A percentile compares a stretch with the other conserved stretches of the same genome.
Evolutionary conservation across 2,888 invertebrate species (phyloP).

Genomic region (Ditula angustiorana): DNA sequence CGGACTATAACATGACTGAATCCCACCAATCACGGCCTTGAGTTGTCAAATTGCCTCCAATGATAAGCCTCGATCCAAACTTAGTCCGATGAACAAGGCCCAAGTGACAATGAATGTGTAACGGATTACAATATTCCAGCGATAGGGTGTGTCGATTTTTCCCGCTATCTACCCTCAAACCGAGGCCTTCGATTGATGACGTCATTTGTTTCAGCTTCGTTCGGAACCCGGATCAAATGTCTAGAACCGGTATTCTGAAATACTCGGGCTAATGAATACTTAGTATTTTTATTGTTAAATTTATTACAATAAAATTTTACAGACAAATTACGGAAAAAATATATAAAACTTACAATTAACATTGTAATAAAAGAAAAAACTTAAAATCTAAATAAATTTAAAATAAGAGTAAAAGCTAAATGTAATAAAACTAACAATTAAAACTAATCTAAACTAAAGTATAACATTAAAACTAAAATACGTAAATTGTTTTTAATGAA

Average conservation of each 20-base stretch:
- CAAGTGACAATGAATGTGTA: background rate
- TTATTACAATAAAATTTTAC: too few relatives aligned
- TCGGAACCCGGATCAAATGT: background rate
- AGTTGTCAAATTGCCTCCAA: background rate
- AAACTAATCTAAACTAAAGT: too few relatives aligned
- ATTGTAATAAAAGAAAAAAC: too few relatives aligned
- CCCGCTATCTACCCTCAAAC: constrained; percentile 16
- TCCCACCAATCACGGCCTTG: background rate
- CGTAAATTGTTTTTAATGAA: too few relatives aligned
- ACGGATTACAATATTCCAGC: background rate
- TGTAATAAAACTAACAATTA: too few relatives aligned
- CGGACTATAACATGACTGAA: too few relatives aligned
- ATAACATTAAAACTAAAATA: too few relatives aligned
- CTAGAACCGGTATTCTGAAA: background rate
- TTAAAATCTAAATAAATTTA: too few relatives aligned
- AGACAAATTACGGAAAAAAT: too few relatives aligned
- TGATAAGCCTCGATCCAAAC: background rate
- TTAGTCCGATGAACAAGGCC: background rate
- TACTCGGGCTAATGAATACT: background rate
- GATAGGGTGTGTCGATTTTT: constrained; percentile 22
- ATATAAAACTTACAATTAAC: too few relatives aligned
- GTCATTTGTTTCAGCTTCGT: constrained; percentile 27
- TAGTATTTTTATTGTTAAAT: background rate
- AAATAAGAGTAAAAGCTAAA: too few relatives aligned
- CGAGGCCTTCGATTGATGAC: constrained; percentile 24